Percentiles rank a stretch among this genome's conserved stretches.
These are phyloP conservation scores for Pherbina coryleti DNA, from an alignment of 2,888 invertebrate species.

Conservation along the genomic window DNA sequence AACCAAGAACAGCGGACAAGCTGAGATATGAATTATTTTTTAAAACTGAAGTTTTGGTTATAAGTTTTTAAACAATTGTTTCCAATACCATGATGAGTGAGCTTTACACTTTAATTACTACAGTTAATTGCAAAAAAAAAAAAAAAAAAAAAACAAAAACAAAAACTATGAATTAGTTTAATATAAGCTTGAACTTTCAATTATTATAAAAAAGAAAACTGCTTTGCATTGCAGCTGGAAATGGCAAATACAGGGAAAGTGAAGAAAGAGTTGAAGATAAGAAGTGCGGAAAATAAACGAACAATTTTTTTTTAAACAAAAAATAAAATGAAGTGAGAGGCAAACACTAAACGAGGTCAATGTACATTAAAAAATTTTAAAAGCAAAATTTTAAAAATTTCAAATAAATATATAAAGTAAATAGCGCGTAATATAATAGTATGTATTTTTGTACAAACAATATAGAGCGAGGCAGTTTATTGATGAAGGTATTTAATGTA, in stretches of 20 bases:
- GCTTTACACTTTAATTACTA: slow-evolving; percentile 9
- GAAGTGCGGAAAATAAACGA: too few relatives aligned
- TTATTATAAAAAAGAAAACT: not conserved
- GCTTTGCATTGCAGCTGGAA: not conserved
- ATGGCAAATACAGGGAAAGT: slow-evolving; percentile 20
- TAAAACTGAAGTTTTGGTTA: not conserved
- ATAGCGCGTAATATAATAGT: slow-evolving; percentile 12
- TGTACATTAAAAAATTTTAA: slow-evolving; percentile 24
- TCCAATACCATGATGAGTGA: slow-evolving; percentile 18
- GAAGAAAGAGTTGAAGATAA: too few relatives aligned
- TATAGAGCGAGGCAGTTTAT: slow-evolving; percentile 13
- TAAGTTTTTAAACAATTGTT: not conserved
- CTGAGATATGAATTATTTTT: not conserved
- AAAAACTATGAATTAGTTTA: not conserved
- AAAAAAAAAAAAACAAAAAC: not conserved
- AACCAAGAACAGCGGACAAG: not conserved
- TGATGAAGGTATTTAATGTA: slow-evolving; percentile 4
- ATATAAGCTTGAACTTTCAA: not conserved
- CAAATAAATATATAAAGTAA: slow-evolving; percentile 1
- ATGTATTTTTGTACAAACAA: slow-evolving; percentile 33
- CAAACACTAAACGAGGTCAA: not conserved
- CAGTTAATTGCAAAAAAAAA: slow-evolving; percentile 20
- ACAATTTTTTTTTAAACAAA: too few relatives aligned
- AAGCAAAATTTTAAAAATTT: not conserved
- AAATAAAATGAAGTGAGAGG: not conserved